Evolutionary conservation across 2,888 invertebrate species (phyloP), one percentile per base, ranked within the genome.

Genomic region (Epirrhoe alternata): DNA sequence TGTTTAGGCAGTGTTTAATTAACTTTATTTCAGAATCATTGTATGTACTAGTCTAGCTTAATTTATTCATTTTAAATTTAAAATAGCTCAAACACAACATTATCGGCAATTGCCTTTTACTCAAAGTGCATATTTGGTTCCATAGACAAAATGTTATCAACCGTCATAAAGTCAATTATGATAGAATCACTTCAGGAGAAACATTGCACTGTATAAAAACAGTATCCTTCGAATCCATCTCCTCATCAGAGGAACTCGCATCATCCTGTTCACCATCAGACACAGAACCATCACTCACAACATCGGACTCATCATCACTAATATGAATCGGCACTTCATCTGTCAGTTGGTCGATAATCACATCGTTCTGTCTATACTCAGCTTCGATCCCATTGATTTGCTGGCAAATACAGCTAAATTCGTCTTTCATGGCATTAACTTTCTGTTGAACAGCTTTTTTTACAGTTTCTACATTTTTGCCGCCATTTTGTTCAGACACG

Each of bases 321-420:
- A 50, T 49, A 14, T 54, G 17, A 1, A 64, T 50, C 33, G 50
- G 50, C 8, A 64, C 64, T 0, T 60, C 59, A 24, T 64, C 64
- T 24, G 64, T 64, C 55, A 64, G 42, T 42, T 55, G 30, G 33
- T 64, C 64, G 6, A 64, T 60, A 7, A 64, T 24, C 14, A 60
- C 8, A 7, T 64, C 64, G 14, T 64, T 64, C 14, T 33, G 50
- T 31, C n/a, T n/a, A 45, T 64, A 64, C 14, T 64, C 59, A 1
- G 51, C 50, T 30, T 64, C 64, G 17, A 60, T 33, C 10, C 14
- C 31, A 14, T 16, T 54, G 8, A 60, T 59, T n/a, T 60, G 42
- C 6, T 33, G 55, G 6, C 64, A 64, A 17, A 60, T 16, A 2
- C 7, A 5, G n/a, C 42, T 7, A 14, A 64, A 55, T n/a, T 60